Evolutionary conservation across 2,797 vertebrate genomes (phyloP).

Genomic region (Periophthalmus magnuspinnatus): DNA sequence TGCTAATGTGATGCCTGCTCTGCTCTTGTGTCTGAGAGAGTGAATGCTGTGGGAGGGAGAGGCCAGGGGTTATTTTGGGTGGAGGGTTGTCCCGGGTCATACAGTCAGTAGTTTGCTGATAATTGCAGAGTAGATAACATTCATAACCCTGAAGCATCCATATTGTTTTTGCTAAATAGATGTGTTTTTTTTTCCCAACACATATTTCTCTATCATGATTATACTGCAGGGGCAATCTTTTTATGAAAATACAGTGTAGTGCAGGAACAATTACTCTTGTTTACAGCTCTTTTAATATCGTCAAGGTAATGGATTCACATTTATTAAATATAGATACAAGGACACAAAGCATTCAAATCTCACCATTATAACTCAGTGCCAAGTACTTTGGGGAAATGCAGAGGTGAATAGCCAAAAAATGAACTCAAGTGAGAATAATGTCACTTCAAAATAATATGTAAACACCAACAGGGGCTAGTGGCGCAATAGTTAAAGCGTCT

Average conservation of each 20-base stretch:
- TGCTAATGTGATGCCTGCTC: slow-evolving; percentile 55
- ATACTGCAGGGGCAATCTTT: slow-evolving; percentile 42
- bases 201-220: slow-evolving; percentile 52
- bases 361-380: not conserved
- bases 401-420: too few species aligned
- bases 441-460: too few species aligned
- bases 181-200: slow-evolving; percentile 38
- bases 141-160: slow-evolving; percentile 59
- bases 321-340: slow-evolving; percentile 9
- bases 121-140: slow-evolving; percentile 65
- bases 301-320: slow-evolving; percentile 11
- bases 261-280: slow-evolving; percentile 46
- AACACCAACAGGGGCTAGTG: not conserved
- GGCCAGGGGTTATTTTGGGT: slow-evolving; percentile 34
- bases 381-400: too few species aligned
- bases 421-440: too few species aligned
- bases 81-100: slow-evolving; percentile 47
- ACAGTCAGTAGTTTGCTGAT: slow-evolving; percentile 56
- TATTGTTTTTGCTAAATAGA: slow-evolving; percentile 51
- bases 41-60: slow-evolving; percentile 54
- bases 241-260: slow-evolving; percentile 29
- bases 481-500: not conserved
- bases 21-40: slow-evolving; percentile 56
- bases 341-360: too few species aligned
- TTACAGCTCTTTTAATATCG: slow-evolving; percentile 34